Evolutionary conservation across 2,113 vertebrate species (phyloP).

Genomic region (Cephalopholis sonnerati): DNA sequence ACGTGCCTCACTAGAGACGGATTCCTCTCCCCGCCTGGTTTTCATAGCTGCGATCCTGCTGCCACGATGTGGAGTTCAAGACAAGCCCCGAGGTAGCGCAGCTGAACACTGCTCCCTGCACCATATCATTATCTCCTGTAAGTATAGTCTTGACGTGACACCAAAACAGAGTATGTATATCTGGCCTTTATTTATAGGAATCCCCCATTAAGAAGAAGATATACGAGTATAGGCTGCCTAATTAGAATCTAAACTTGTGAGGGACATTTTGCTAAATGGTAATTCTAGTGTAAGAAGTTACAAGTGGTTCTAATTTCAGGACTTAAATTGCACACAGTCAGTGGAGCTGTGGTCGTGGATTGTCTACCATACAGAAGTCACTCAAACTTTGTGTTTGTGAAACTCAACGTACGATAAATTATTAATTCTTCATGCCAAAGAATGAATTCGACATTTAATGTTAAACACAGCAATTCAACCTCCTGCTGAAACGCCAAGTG

Average conservation of each 20-base stretch:
- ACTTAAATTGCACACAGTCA: conserved; percentile 70
- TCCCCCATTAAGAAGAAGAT: conserved; percentile 78
- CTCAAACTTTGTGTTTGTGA: background rate
- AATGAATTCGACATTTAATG: background rate
- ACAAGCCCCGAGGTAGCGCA: conserved; percentile 65
- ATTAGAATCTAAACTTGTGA: conserved; percentile 74
- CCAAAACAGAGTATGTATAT: conserved; percentile 72
- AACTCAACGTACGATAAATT: background rate
- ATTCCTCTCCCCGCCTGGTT: conserved; percentile 41
- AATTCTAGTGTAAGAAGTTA: conserved; percentile 69
- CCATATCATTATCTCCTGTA: conserved; percentile 78
- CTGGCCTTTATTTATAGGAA: conserved; percentile 79
- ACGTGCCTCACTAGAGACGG: conserved; percentile 7
- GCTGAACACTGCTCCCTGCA: conserved; percentile 64
- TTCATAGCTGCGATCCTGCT: conserved; percentile 30
- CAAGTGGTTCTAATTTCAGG: conserved; percentile 67
- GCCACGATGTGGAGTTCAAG: conserved; percentile 60
- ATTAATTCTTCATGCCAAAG: background rate
- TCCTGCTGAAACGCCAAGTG: background rate
- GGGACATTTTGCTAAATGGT: conserved; percentile 69
- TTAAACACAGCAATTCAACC: background rate
- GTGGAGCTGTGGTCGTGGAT: conserved; percentile 44
- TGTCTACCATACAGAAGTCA: conserved; percentile 9
- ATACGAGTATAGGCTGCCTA: conserved; percentile 74
- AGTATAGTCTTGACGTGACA: conserved; percentile 80